These are phyloP conservation scores for Poecilobothrus nobilitatus DNA, from an alignment of 2,888 invertebrate species.

Conservation along the genomic window DNA sequence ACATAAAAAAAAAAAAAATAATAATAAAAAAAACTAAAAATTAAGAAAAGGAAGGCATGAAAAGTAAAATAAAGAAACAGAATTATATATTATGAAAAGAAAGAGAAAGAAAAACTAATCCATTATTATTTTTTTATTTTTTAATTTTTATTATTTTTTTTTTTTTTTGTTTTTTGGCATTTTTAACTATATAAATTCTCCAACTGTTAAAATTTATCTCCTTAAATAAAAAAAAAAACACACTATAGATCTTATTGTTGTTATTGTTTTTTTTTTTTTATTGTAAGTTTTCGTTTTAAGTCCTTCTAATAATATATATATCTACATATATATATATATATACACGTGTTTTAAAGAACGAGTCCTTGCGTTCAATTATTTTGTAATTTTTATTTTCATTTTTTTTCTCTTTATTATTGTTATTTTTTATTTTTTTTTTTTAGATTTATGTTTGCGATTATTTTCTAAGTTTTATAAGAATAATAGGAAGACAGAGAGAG, in stretches of 20 bases:
- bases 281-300: too few species aligned
- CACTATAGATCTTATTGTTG: too few species aligned
- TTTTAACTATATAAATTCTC: slow-evolving; percentile 1
- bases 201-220: slow-evolving; percentile 1
- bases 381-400: background rate
- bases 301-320: too few species aligned
- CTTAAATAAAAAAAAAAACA: too few species aligned
- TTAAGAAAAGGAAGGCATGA: background rate
- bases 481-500: too few species aligned
- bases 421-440: background rate
- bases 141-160: too few species aligned
- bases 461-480: background rate
- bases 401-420: background rate
- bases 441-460: slow-evolving; percentile 6
- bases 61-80: background rate
- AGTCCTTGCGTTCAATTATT: slow-evolving; percentile 6
- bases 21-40: background rate
- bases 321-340: too few species aligned
- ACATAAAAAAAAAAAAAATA: background rate
- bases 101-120: background rate
- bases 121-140: background rate
- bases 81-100: too few species aligned
- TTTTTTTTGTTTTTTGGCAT: background rate
- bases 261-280: too few species aligned
- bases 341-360: background rate